Base-by-base conservation (phyloP, 2,888 invertebrate species). In the Branchellion lobata region DNA sequence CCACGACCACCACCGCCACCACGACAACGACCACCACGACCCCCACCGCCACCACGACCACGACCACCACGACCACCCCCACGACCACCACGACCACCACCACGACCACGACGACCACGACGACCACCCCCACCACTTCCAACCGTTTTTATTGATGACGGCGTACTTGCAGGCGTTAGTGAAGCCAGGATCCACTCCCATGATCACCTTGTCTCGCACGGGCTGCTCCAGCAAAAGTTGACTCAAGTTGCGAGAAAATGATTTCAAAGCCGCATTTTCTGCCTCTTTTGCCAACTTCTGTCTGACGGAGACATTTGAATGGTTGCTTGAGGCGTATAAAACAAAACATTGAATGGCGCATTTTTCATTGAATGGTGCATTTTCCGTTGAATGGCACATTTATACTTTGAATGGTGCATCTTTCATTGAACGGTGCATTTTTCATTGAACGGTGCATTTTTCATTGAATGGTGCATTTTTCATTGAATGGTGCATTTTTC, bases 121-220 rank as follows among this genome's bases (percentile, higher is more conserved):
- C n/a, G n/a, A n/a, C n/a, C n/a, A n/a, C n/a, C n/a, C n/a, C n/a
- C n/a, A n/a, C n/a, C n/a, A n/a, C n/a, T n/a, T 47, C 65, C 57
- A 34, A 86, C 86, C 86, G 78, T 84, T 84, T 34, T 83, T 73
- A 11, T 86, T 85, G 5, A 95, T 92, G 3, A 94, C 68, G 18
- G 94, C 95, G 61, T 93, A 88, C 90, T 96, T 96, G 86, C 95
- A 96, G 0, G 96, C 96, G 85, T 94, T 92, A 81, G 88, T 89
- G 86, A 92, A 95, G 0, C 96, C 96, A 0, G 96, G 96, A 89
- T 96, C 96, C 76, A 96, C 90, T 0, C 94, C 95, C 36, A 94
- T 88, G 80, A 96, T 92, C 8, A 90, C 89, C 86, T 92, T 91
- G 51, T 93, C 94, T 78, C 85, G 84, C 11, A 94, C 89, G 0